Conservation (phyloP, 2,888 invertebrate species). For the Dendrolimus houi region DNA sequence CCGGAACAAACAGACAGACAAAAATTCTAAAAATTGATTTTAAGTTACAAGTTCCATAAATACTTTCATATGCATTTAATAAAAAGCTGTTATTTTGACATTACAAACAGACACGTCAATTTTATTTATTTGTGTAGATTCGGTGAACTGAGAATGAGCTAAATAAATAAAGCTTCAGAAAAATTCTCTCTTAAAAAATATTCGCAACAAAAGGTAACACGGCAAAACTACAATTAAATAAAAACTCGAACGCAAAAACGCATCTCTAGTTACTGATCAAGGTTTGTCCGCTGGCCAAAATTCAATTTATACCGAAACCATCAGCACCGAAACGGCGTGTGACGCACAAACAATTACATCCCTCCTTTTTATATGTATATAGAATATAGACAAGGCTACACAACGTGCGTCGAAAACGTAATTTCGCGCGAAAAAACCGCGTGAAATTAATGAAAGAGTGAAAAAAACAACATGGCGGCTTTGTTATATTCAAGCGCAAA, state of each 20-base stretch:
- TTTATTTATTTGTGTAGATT: no score
- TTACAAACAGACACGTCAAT: no score
- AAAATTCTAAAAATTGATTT: no score
- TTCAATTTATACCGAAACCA: slow-evolving; percentile 62
- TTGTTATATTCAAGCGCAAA: slow-evolving; percentile 66
- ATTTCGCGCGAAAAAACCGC: slow-evolving; percentile 53
- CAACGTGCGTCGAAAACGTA: slow-evolving; percentile 65
- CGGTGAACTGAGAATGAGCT: no score
- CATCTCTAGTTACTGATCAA: slow-evolving; percentile 44
- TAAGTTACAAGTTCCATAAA: no score
- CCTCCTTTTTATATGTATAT: slow-evolving; percentile 6
- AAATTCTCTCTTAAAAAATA: slow-evolving; percentile 3
- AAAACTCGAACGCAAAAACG: slow-evolving; percentile 20
- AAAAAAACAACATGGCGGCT: slow-evolving; percentile 42
- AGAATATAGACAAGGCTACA: background rate
- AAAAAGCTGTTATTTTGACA: no score
- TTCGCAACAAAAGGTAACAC: background rate
- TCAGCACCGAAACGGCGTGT: slow-evolving; percentile 37
- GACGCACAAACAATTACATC: slow-evolving; percentile 73
- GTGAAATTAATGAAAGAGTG: slow-evolving; percentile 31
- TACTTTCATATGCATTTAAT: no score
- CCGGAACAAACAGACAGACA: no score
- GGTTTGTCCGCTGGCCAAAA: slow-evolving; percentile 52
- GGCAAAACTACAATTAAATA: slow-evolving; percentile 7
- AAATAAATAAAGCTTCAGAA: no score